phyloP scores from a whole-genome alignment of 1,140 invertebrate genomes.

The Myzus persicae region DNA sequence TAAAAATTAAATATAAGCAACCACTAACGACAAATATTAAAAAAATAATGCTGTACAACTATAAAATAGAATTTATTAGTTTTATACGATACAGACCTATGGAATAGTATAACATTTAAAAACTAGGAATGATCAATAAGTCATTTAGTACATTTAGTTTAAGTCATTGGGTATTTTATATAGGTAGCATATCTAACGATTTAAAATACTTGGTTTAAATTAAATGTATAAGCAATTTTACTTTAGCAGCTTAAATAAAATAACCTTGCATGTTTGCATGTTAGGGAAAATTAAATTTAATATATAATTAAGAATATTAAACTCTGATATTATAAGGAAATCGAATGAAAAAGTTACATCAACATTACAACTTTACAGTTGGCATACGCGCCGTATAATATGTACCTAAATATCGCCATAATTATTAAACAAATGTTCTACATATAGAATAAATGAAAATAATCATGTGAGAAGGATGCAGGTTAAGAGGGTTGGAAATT shows the following conservation, averaged over 20 bases:
- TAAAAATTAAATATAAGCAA: background rate
- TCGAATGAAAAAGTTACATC: background rate
- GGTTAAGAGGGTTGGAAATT: background rate
- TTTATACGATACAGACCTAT: background rate
- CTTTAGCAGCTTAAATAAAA: background rate
- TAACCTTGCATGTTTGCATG: background rate
- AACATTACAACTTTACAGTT: background rate
- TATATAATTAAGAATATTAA: conserved; percentile 8
- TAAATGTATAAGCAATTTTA: background rate
- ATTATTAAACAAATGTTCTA: conserved; percentile 16
- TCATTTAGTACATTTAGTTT: background rate
- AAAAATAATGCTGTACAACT: background rate
- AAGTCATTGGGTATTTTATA: background rate
- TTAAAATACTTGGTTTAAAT: background rate
- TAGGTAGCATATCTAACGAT: no score
- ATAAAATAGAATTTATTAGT: background rate
- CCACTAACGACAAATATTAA: background rate
- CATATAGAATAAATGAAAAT: background rate
- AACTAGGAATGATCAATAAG: background rate
- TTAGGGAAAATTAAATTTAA: background rate
- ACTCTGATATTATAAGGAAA: background rate
- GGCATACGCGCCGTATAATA: no score
- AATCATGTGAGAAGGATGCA: background rate
- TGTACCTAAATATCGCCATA: background rate
- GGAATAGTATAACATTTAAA: background rate